A percentile compares a stretch with the other conserved stretches of the same genome.
Conservation (phyloP, 2,888 invertebrate species). For the Aleiodes testaceus region DNA sequence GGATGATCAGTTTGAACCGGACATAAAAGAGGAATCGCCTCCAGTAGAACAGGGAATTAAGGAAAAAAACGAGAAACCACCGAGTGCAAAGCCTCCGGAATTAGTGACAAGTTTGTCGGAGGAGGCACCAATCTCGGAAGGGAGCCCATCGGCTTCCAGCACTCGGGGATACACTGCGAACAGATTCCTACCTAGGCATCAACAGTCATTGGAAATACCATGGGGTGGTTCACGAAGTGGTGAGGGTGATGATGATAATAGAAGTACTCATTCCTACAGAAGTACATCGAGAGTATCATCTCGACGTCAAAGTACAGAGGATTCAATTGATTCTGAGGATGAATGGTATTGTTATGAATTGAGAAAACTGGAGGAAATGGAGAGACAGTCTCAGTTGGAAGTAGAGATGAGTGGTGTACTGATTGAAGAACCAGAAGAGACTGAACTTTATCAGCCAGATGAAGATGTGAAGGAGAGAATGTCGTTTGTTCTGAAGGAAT, state of each 20-base stretch:
- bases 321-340: conserved; percentile 94
- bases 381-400: conserved; percentile 82
- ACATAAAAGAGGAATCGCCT: conserved; percentile 62
- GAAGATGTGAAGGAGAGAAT: conserved; percentile 85
- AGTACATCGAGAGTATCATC: conserved; percentile 90
- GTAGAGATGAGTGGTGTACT: conserved; percentile 77
- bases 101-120: conserved; percentile 72
- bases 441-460: conserved; percentile 77
- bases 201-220: conserved; percentile 87
- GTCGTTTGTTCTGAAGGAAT: conserved; percentile 85
- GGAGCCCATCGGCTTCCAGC: conserved; percentile 80
- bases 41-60: conserved; percentile 57
- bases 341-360: conserved; percentile 95
- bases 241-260: conserved; percentile 86
- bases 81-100: conserved; percentile 63
- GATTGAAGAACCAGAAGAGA: conserved; percentile 77
- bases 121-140: conserved; percentile 76
- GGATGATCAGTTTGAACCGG: conserved; percentile 59
- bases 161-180: conserved; percentile 73
- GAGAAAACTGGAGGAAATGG: conserved; percentile 89
- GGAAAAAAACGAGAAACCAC: conserved; percentile 51
- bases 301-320: conserved; percentile 91
- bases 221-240: conserved; percentile 74
- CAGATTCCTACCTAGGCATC: conserved; percentile 80
- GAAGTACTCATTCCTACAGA: conserved; percentile 90